Evolutionary conservation across 1,140 invertebrate genomes (phyloP).

Genomic region (Daktulosphaira vitifoliae): DNA sequence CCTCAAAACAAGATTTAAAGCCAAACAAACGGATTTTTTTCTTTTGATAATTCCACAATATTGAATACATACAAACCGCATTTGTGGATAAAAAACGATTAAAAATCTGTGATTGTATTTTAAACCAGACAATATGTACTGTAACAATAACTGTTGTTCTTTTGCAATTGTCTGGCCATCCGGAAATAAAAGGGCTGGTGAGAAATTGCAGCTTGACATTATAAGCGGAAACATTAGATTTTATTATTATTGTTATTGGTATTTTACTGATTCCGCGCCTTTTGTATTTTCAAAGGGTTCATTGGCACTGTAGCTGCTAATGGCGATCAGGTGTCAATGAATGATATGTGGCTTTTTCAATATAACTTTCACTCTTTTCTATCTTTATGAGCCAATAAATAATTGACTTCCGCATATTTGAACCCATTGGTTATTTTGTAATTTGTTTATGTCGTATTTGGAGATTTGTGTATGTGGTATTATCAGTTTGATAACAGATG

Average conservation of each 20-base stretch:
- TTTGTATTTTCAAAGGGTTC: background rate
- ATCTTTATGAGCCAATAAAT: background rate
- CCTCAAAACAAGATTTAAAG: no score
- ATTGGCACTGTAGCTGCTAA: slow-evolving; percentile 1
- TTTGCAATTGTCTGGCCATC: background rate
- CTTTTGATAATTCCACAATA: slow-evolving; percentile 8
- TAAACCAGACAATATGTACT: background rate
- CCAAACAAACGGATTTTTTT: slow-evolving; percentile 8
- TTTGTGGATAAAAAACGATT: slow-evolving; percentile 7
- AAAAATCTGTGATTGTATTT: slow-evolving; percentile 5
- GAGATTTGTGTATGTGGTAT: no score
- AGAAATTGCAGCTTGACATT: slow-evolving; percentile 13
- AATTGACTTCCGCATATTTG: slow-evolving; percentile 31
- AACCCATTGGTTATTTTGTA: slow-evolving; percentile 12
- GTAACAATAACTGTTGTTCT: slow-evolving; percentile 18
- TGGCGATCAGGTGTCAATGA: slow-evolving; percentile 22
- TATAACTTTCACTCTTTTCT: slow-evolving; percentile 12
- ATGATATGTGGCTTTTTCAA: slow-evolving; percentile 1
- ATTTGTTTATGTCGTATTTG: no score
- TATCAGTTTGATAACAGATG: no score
- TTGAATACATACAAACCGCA: slow-evolving; percentile 18
- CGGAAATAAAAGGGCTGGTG: slow-evolving; percentile 26
- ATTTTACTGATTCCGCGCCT: background rate
- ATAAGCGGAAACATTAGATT: slow-evolving; percentile 18
- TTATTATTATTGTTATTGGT: slow-evolving; percentile 29